phyloP scores from a whole-genome alignment of 2,888 invertebrate species.

The Dryadula phaetusa region DNA sequence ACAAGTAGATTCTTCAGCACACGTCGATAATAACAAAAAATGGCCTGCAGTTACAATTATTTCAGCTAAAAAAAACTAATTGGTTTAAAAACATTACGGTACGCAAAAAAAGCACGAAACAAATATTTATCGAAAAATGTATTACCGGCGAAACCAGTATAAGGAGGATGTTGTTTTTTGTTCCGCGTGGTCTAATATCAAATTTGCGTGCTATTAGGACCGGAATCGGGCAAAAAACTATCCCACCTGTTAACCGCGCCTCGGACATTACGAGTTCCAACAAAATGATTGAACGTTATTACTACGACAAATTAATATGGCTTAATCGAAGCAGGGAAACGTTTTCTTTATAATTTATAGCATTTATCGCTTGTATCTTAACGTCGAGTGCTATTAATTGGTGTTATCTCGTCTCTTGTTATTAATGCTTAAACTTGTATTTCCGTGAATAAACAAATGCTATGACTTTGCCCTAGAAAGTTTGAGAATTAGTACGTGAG shows the following conservation, averaged over 20 bases:
- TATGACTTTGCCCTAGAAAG: conserved; percentile 7
- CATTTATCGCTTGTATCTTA: conserved; percentile 39
- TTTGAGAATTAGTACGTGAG: background rate
- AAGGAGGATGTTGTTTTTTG: conserved; percentile 36
- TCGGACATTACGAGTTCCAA: conserved; percentile 35
- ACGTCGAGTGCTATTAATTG: conserved; percentile 32
- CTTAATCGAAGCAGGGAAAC: conserved; percentile 42
- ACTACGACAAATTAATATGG: conserved; percentile 47
- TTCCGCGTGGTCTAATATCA: conserved; percentile 41
- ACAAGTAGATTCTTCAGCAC: background rate
- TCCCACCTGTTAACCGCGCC: conserved; percentile 33
- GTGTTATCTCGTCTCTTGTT: conserved; percentile 34
- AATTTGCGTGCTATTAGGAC: conserved; percentile 39
- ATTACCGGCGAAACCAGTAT: conserved; percentile 31
- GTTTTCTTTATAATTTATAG: conserved; percentile 42
- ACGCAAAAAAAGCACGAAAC: background rate
- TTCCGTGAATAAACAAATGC: conserved; percentile 18
- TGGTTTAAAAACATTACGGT: background rate
- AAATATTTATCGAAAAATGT: conserved; percentile 22
- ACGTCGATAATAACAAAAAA: background rate
- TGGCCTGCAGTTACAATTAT: background rate
- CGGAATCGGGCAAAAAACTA: conserved; percentile 42
- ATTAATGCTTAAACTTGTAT: conserved; percentile 23
- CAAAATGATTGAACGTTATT: conserved; percentile 40
- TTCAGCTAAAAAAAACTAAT: background rate